Evolutionary conservation across 2,113 vertebrate species (phyloP).

Genomic region (Heloderma charlesbogerti): DNA sequence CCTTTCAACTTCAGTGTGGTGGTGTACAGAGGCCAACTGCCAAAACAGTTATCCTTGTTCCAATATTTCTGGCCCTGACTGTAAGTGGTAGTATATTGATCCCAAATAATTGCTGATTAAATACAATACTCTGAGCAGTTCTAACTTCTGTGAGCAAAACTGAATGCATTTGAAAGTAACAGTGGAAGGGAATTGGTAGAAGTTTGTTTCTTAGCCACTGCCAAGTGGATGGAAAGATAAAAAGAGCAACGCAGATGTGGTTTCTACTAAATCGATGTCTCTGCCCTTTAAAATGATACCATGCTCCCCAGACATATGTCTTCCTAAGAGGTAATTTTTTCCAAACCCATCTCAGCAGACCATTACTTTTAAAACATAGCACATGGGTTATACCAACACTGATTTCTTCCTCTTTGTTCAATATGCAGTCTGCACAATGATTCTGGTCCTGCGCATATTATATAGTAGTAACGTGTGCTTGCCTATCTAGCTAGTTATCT

Average conservation of each 20-base stretch:
- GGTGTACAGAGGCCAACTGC: too few species aligned
- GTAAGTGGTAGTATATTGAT: constrained; percentile 62
- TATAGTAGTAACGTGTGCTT: rapidly evolving
- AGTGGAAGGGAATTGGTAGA: constrained; percentile 36
- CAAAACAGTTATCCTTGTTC: too few species aligned
- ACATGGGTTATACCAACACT: not conserved
- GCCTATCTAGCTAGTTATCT: not conserved
- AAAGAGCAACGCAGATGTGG: constrained; percentile 23
- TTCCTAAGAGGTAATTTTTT: constrained; percentile 15
- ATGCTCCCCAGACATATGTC: constrained; percentile 31
- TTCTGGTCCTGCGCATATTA: not conserved
- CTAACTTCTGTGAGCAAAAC: constrained; percentile 26
- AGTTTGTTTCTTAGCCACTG: constrained; percentile 30
- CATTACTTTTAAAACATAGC: constrained; percentile 31
- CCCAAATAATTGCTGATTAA: constrained; percentile 64
- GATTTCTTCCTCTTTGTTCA: constrained; percentile 34
- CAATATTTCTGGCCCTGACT: too few species aligned
- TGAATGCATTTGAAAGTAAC: constrained; percentile 32
- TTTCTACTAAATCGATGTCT: constrained; percentile 24
- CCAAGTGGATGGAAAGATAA: constrained; percentile 40
- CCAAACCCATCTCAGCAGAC: constrained; percentile 43
- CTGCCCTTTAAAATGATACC: constrained; percentile 39
- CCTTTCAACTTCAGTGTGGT: too few species aligned
- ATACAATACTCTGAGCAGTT: constrained; percentile 44
- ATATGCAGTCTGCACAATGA: constrained; percentile 31